phyloP scores from a whole-genome alignment of 1,140 invertebrate genomes.

The Polypedilum vanderplanki region DNA sequence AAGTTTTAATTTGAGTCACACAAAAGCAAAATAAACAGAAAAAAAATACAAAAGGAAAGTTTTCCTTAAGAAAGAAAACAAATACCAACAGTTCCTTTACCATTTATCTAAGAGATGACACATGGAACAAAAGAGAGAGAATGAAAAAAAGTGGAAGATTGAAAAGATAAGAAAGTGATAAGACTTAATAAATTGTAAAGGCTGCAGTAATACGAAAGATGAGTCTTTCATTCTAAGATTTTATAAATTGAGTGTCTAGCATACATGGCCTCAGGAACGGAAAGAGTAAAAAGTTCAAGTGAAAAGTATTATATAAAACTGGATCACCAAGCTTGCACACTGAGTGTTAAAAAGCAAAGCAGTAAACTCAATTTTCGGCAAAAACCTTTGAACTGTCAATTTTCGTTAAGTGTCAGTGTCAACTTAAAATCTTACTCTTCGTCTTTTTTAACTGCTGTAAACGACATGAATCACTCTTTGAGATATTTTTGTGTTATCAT shows the following conservation, averaged over 20 bases:
- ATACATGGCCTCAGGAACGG: neutral
- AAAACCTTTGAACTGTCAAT: conserved; percentile 24
- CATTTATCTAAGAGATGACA: neutral
- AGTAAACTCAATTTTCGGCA: neutral
- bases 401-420: conserved; percentile 19
- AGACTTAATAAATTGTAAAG: conserved; percentile 22
- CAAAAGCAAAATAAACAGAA: too few species aligned
- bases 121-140: neutral
- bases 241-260: neutral
- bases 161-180: conserved; percentile 22
- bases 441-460: neutral
- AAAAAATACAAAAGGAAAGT: too few species aligned
- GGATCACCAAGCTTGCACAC: too few species aligned
- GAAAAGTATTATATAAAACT: too few species aligned
- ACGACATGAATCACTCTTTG: neutral
- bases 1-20: too few species aligned
- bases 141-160: neutral
- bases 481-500: too few species aligned
- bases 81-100: too few species aligned
- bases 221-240: neutral
- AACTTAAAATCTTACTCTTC: neutral
- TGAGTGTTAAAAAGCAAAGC: neutral
- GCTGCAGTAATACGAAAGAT: neutral
- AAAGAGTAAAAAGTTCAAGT: neutral
- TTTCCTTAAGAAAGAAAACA: too few species aligned